Evolutionary conservation across 2,797 vertebrate species (phyloP), one percentile per base, ranked within the genome.

Genomic region (Fratercula arctica): DNA sequence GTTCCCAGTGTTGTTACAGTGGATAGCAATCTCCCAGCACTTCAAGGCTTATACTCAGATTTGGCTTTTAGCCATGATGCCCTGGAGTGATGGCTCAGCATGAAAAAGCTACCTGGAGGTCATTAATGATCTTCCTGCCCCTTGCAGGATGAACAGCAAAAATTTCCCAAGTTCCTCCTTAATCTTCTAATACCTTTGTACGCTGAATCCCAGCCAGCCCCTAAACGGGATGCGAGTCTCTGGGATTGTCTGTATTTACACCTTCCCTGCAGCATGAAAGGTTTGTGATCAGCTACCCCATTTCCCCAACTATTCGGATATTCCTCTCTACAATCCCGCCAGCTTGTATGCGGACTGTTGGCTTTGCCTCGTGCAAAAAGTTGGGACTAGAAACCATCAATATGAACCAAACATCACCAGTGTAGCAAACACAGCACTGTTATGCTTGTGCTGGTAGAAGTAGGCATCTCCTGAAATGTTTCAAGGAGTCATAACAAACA

Each of bases 1-100:
- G 2, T 80, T 53, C 20, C 14, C 26, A 9, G 29, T 53, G 68
- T 60, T 79, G 67, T 83, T 84, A 61, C 28, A 53, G 66, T 9
- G 76, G 46, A 84, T 93, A 79, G 85, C 77, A 94, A 25, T 85
- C 61, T 96, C 87, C 85, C 90, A 94, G 85, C 82, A 56, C 73
- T 96, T 93, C 54, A 51, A 66, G 73, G 75, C 3, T 94, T 94
- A 83, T 87, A 37, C 33, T 45, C 54, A 75, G 61, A 48, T 93
- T 77, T 91, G 93, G 84, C 85, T 93, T 91, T 91, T 70, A 89
- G 88, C 85, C 87, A 76, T 0, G 0, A 87, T 57, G 24, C 17
- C 33, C 75, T 66, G 66, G 67, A 90, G 63, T 82, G 85, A 79
- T 85, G 72, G 53, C 70, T 95, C 77, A 85, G 91, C 86, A 68